Evolutionary conservation across 2,888 invertebrate species (phyloP).

Genomic region (Cremastinae sp.): DNA sequence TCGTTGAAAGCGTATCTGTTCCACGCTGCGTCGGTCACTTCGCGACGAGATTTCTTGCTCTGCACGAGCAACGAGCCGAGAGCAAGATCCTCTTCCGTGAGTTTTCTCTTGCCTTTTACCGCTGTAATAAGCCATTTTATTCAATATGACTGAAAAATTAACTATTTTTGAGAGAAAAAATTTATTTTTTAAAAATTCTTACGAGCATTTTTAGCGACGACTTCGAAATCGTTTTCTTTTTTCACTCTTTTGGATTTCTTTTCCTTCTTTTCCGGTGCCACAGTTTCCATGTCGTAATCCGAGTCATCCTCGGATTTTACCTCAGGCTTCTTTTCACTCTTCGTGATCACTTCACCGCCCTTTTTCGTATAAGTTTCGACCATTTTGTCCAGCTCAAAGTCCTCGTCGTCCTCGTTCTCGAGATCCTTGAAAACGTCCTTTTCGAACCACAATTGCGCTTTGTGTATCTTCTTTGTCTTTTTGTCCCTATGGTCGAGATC

Average conservation of each 20-base stretch:
- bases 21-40: conserved; percentile 95
- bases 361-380: conserved; percentile 87
- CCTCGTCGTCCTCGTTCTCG: conserved; percentile 92
- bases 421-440: conserved; percentile 91
- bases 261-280: conserved; percentile 57
- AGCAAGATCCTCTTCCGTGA: conserved; percentile 94
- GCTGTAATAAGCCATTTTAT: too few species aligned
- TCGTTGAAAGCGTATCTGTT: conserved; percentile 97
- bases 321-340: conserved; percentile 60
- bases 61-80: conserved; percentile 95
- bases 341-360: conserved; percentile 82
- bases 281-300: conserved; percentile 81
- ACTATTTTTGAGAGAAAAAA: not conserved
- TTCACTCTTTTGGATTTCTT: conserved; percentile 73
- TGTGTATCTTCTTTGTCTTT: conserved; percentile 87
- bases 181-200: conserved; percentile 62
- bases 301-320: conserved; percentile 61
- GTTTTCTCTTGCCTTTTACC: conserved; percentile 84
- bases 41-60: conserved; percentile 94
- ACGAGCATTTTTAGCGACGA: conserved; percentile 85
- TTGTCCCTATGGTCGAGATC: conserved; percentile 90
- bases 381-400: conserved; percentile 91
- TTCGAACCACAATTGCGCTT: conserved; percentile 94
- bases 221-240: conserved; percentile 86
- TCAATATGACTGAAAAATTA: conserved; percentile 5